Conservation (phyloP, 1,140 invertebrate species). For the Drosophila virilis region DNA sequence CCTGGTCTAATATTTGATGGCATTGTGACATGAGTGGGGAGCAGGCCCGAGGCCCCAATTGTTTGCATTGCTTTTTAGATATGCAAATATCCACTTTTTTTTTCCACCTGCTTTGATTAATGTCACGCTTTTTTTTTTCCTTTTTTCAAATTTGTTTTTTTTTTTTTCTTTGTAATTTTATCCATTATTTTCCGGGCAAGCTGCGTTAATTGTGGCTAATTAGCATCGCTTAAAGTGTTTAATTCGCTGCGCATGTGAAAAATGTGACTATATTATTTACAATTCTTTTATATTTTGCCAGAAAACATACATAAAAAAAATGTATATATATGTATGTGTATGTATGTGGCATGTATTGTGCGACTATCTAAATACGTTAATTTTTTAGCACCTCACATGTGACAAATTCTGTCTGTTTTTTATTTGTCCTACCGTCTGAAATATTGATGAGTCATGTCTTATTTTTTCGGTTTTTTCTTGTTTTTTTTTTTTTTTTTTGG, state of each 20-base stretch:
- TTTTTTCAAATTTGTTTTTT: constrained; percentile 5
- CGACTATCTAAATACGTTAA: constrained; percentile 44
- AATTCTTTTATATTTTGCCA: constrained; percentile 26
- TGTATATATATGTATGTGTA: not conserved
- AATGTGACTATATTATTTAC: constrained; percentile 39
- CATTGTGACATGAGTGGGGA: constrained; percentile 22
- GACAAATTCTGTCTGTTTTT: constrained; percentile 23
- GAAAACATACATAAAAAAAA: not conserved
- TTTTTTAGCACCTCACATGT: constrained; percentile 45
- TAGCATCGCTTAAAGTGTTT: constrained; percentile 39
- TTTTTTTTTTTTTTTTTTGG: not conserved
- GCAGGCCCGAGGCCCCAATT: not conserved
- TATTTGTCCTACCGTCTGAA: constrained; percentile 9
- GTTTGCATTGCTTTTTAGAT: constrained; percentile 31
- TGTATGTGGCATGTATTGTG: constrained; percentile 26
- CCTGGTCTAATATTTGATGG: constrained; percentile 37
- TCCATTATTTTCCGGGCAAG: constrained; percentile 32
- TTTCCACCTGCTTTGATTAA: constrained; percentile 26
- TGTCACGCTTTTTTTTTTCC: constrained; percentile 19
- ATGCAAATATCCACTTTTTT: constrained; percentile 26
- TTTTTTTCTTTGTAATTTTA: constrained; percentile 11
- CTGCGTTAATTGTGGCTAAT: constrained; percentile 46
- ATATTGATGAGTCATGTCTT: constrained; percentile 4
- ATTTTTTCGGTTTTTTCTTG: not conserved
- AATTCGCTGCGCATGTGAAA: constrained; percentile 40